phyloP scores from a whole-genome alignment of 2,888 invertebrate genomes.

The Tethea ocularis region DNA sequence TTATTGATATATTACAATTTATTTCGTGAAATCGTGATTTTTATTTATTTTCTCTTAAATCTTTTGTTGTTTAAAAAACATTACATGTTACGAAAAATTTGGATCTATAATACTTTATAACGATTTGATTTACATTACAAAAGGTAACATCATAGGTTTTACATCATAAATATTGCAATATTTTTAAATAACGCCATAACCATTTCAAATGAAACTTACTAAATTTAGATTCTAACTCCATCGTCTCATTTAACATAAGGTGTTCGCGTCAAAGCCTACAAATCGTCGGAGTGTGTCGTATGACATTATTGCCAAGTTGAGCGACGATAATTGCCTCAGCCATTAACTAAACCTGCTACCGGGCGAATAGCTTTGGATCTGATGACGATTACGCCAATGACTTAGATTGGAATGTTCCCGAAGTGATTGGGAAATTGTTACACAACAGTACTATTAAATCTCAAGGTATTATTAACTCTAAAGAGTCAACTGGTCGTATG shows the following conservation, averaged over 20 bases:
- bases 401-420: neutral
- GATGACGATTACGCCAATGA: neutral
- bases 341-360: neutral
- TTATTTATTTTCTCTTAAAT: neutral
- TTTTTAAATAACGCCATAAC: too few species aligned
- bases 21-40: neutral
- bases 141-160: too few species aligned
- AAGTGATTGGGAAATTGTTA: neutral
- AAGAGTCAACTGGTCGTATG: too few species aligned
- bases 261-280: neutral
- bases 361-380: neutral
- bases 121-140: too few species aligned
- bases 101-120: too few species aligned
- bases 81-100: too few species aligned
- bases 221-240: neutral
- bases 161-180: neutral
- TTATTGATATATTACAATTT: neutral
- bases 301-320: conserved; percentile 6
- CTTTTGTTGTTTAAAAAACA: too few species aligned
- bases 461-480: too few species aligned
- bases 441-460: neutral
- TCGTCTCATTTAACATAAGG: neutral
- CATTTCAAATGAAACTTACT: too few species aligned
- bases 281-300: neutral
- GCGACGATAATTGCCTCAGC: neutral